Base-by-base conservation (phyloP, 2,113 vertebrate species). In the Phyllopteryx taeniolatus region DNA sequence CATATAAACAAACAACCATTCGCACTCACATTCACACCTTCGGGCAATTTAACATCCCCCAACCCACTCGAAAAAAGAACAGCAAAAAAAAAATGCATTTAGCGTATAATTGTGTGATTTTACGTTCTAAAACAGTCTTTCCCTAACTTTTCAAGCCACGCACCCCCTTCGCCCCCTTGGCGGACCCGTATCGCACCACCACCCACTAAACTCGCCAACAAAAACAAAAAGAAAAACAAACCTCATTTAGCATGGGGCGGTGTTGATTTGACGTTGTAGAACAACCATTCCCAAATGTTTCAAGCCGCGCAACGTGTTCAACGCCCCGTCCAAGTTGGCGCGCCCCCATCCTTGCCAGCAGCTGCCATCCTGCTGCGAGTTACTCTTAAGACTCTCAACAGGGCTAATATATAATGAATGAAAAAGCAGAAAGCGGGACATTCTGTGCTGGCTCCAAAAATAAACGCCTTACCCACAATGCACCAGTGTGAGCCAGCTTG, bases 381-480 rank as follows among this genome's bases (percentile, higher is more conserved):
- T 77, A 72, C 63, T 74, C 43, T 70, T 68, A 53, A 81, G 72
- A 84, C 74, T 86, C 79, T 49, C 59, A 15, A 72, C 54, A 39
- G 22, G 22, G n/a, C 64, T 67, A 17, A 88, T 88, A 57, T 82
- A 90, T 90, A 86, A 84, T 87, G 88, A 47, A 90, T 79, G 11
- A 67, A n/a, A 46, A 75, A 73, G 73, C 67, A 66, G 67, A 72
- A 86, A 77, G 82, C 71, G 71, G 19, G 56, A 76, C 73, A 75
- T 80, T 74, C 27, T 4, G 69, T 4, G 27, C 61, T 70, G 35
- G 56, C 65, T 39, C 44, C n/a, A 54, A 67, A 73, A 72, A 70
- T 42, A 46, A 65, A 66, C 53, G 10, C 22, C n/a, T 39, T 22
- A n/a, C 60, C 8, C 54, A 11, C n/a, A 20, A 31, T 8, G 5